phyloP scores from a whole-genome alignment of 2,888 invertebrate genomes.

The Strigamia transsilvanica region DNA sequence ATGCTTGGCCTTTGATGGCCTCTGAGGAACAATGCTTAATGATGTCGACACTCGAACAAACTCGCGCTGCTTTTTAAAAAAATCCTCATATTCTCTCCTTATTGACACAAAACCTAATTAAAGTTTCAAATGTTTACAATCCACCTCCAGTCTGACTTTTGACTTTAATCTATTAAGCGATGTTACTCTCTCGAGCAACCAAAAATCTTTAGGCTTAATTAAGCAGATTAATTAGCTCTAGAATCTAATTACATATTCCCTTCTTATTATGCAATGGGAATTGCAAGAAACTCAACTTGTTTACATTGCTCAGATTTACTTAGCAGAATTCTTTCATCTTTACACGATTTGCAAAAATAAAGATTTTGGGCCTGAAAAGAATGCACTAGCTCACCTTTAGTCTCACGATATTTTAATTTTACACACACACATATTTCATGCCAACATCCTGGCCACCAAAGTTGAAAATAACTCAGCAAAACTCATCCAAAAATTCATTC shows the following conservation, averaged over 20 bases:
- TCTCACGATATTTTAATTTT: too few species aligned
- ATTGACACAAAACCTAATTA: constrained; percentile 17
- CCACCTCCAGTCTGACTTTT: constrained; percentile 2
- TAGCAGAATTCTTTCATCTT: too few species aligned
- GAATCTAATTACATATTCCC: neutral
- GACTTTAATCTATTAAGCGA: constrained; percentile 20
- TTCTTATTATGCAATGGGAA: neutral
- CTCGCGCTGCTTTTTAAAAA: neutral
- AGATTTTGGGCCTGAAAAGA: too few species aligned
- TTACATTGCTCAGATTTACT: too few species aligned
- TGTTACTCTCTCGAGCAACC: neutral
- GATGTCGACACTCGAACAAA: neutral
- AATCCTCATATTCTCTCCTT: neutral
- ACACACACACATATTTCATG: too few species aligned
- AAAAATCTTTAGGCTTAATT: constrained; percentile 15
- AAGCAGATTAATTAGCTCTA: constrained; percentile 20
- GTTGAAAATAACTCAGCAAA: too few species aligned
- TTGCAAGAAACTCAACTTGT: neutral
- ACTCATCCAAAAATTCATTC: neutral
- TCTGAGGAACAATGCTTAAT: neutral
- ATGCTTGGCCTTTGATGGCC: neutral
- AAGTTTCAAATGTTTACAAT: constrained; percentile 20
- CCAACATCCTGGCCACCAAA: too few species aligned
- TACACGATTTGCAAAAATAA: too few species aligned
- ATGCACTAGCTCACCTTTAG: too few species aligned